Evolutionary conservation across 1,140 invertebrate species (phyloP).

Genomic region (Ericerus pela): DNA sequence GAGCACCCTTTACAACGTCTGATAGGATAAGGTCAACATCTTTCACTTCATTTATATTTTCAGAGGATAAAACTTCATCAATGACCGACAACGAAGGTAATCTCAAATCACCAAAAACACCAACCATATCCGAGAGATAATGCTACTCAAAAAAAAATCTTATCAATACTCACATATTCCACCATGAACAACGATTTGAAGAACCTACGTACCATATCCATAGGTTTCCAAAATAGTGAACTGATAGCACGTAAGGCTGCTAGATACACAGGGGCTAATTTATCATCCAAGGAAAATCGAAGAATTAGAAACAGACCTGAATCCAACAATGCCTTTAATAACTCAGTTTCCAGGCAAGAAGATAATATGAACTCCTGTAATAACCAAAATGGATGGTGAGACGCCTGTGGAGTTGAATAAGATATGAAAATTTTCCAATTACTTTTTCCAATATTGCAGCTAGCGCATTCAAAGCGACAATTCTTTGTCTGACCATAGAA

Average conservation of each 20-base stretch:
- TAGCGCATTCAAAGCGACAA: slow-evolving; percentile 58
- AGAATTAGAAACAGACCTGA: slow-evolving; percentile 59
- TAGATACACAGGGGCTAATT: slow-evolving; percentile 50
- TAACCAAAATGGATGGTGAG: background rate
- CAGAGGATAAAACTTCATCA: slow-evolving; percentile 27
- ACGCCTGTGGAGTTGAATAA: background rate
- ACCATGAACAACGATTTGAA: background rate
- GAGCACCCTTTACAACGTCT: slow-evolving; percentile 52
- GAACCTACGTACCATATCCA: slow-evolving; percentile 4
- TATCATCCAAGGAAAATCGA: slow-evolving; percentile 72
- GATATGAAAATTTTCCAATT: slow-evolving; percentile 23
- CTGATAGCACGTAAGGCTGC: slow-evolving; percentile 55
- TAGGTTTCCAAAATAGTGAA: slow-evolving; percentile 60
- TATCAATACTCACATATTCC: no score
- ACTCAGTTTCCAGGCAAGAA: slow-evolving; percentile 37
- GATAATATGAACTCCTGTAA: slow-evolving; percentile 39
- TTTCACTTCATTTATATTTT: slow-evolving; percentile 43
- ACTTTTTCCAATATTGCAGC: slow-evolving; percentile 62
- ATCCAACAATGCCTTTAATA: slow-evolving; percentile 38
- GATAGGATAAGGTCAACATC: slow-evolving; percentile 68
- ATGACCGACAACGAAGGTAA: slow-evolving; percentile 43
- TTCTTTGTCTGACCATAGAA: slow-evolving; percentile 56
- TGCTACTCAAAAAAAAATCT: slow-evolving; percentile 25
- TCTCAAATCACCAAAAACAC: slow-evolving; percentile 45
- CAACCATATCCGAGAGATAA: slow-evolving; percentile 47